These are phyloP conservation scores for Disparrhopalites patrizii DNA, from an alignment of 2,888 invertebrate species.

Conservation along the genomic window DNA sequence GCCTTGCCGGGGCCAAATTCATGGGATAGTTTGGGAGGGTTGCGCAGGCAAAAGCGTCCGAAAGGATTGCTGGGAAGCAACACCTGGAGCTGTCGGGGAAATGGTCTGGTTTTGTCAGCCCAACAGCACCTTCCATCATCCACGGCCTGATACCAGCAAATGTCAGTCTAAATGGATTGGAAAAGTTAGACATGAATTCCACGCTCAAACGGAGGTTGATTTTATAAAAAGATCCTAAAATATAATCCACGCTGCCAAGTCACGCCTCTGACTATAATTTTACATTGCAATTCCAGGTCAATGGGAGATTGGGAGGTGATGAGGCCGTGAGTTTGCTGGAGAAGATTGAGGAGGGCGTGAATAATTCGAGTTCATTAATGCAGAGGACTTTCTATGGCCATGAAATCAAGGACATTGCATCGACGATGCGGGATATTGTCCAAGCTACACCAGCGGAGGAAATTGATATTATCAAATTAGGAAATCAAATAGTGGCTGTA, in stretches of 20 bases:
- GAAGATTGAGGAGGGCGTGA: slow-evolving; percentile 11
- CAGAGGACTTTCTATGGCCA: no score
- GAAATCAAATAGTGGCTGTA: slow-evolving; percentile 27
- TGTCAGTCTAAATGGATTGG: slow-evolving; percentile 15
- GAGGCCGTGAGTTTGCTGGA: slow-evolving; percentile 19
- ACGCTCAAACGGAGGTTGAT: no score
- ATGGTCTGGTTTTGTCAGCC: slow-evolving; percentile 19
- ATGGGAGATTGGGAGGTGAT: no score
- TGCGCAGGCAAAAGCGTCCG: slow-evolving; percentile 21
- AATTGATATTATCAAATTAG: not conserved
- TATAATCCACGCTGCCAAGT: no score
- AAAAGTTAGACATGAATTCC: no score
- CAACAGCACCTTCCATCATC: slow-evolving; percentile 37
- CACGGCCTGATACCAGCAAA: slow-evolving; percentile 37
- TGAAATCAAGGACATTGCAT: slow-evolving; percentile 36
- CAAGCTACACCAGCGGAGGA: slow-evolving; percentile 5
- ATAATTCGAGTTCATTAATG: not conserved
- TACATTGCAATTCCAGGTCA: no score
- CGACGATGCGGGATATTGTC: slow-evolving; percentile 22
- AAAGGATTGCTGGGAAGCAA: not conserved
- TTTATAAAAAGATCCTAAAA: no score
- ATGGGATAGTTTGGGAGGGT: slow-evolving; percentile 26
- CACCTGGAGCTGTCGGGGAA: slow-evolving; percentile 32
- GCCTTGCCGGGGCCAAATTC: no score
- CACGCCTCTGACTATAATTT: no score